Evolutionary conservation across 2,888 invertebrate species (phyloP), one percentile per base, ranked within the genome.

Genomic region (Liodrosophila aerea): DNA sequence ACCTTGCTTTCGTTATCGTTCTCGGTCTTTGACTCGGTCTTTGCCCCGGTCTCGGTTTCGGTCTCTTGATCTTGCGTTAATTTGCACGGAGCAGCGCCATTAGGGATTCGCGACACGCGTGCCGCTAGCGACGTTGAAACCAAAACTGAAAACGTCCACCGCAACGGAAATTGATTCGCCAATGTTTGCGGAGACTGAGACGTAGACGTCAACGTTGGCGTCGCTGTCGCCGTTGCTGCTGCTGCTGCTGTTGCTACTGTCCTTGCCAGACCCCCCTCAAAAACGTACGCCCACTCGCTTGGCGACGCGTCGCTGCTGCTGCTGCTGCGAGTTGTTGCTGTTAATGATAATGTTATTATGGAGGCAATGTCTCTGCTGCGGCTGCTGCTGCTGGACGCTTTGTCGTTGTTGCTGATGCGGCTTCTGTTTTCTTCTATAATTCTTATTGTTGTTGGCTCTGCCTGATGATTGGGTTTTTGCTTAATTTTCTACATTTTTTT

Each of bases 121-220:
- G 69, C 67, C 77, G 86, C 70, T 58, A 51, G 73, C 82, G 61
- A 86, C 85, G 76, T 69, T 75, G 76, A 83, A 78, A 78, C 68
- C 76, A 85, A 82, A 86, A 86, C 85, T 84, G 82, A 80, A 80
- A 81, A 65, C 69, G 74, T 73, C 77, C 71, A 80, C 76, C 74
- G 76, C 80, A 78, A 71, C 85, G 85, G 84, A 84, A 84, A 84
- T 84, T 82, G 76, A 80, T 82, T 85, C 67, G 84, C 76, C 66
- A 72, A 78, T 71, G 81, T 71, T 65, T 47, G 31, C 27, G 57
- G 4, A 31, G 36, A 51, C 47, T 58, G 18, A 43, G 39, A 39
- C 39, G 18, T 9, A 16, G 46, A 58, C 62, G 56, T 22, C 51
- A 39, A 33, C 63, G 68, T 31, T 31, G 40, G 56, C 61, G 64